Percentiles rank a stretch among this genome's conserved stretches.
phyloP scores from a whole-genome alignment of 2,797 vertebrate genomes.

The Florisuga fusca region DNA sequence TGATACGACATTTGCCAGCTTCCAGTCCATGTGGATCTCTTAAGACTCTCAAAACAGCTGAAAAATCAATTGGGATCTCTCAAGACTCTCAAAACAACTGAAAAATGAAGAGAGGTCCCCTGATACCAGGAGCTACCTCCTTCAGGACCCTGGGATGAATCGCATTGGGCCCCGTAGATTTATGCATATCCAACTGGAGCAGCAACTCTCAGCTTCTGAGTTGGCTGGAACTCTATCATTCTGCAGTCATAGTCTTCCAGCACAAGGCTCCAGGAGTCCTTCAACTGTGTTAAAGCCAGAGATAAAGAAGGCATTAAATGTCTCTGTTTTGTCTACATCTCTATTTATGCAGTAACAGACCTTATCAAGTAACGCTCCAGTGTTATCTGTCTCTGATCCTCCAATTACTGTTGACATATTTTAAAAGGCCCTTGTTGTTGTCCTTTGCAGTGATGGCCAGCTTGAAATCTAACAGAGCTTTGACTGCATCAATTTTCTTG shows the following conservation, averaged over 20 bases:
- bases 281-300: neutral
- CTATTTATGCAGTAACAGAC: neutral
- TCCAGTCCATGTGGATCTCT: neutral
- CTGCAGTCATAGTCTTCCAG: neutral
- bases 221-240: neutral
- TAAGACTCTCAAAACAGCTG: too few relatives aligned
- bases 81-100: too few relatives aligned
- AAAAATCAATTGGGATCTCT: too few relatives aligned
- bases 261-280: fast-evolving
- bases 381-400: neutral
- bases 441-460: neutral
- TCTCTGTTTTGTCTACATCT: neutral
- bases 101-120: neutral
- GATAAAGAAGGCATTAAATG: neutral
- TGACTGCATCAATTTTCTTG: neutral
- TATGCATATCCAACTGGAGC: neutral
- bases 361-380: neutral
- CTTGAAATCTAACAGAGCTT: neutral
- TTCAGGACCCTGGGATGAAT: neutral
- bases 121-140: neutral
- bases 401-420: neutral
- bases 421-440: too few relatives aligned
- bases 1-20: neutral
- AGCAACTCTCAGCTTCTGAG: neutral
- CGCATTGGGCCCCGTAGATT: too few relatives aligned